Evolutionary conservation across 2,797 vertebrate genomes (phyloP).

Genomic region (Enteromius radiatus): DNA sequence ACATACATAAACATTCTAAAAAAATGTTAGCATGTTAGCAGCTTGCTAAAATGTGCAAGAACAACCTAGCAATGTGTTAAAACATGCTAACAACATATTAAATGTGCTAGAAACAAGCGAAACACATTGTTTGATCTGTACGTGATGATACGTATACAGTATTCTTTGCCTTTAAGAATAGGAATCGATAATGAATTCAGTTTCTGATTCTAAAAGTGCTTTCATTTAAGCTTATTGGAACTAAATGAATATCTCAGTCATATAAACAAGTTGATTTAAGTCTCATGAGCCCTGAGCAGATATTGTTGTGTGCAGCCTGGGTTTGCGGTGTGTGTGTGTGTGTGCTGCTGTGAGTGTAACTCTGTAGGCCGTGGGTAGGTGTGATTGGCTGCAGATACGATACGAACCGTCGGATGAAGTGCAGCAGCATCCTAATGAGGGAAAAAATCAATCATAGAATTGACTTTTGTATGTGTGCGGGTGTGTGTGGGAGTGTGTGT

Average conservation of each 20-base stretch:
- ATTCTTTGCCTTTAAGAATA: background rate
- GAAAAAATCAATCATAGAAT: slow-evolving; percentile 26
- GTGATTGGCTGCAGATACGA: background rate
- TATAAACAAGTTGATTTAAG: background rate
- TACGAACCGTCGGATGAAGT: background rate
- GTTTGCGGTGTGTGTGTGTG: background rate
- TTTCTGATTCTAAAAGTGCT: background rate
- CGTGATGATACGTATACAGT: background rate
- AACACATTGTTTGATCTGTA: background rate
- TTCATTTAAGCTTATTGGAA: background rate
- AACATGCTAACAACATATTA: background rate
- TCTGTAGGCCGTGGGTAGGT: slow-evolving; percentile 18
- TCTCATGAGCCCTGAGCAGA: background rate
- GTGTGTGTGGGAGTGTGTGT: slow-evolving; percentile 42
- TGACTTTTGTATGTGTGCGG: slow-evolving; percentile 21
- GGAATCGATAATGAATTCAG: background rate
- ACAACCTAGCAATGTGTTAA: background rate
- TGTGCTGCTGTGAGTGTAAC: slow-evolving; percentile 39
- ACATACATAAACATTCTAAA: no score
- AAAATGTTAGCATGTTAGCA: background rate
- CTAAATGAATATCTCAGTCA: background rate
- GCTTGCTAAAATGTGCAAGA: background rate
- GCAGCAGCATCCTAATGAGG: slow-evolving; percentile 10
- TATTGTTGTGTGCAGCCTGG: background rate
- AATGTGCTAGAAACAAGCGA: background rate